phyloP scores from a whole-genome alignment of 2,113 vertebrate genomes.

The Dasyornis broadbenti region DNA sequence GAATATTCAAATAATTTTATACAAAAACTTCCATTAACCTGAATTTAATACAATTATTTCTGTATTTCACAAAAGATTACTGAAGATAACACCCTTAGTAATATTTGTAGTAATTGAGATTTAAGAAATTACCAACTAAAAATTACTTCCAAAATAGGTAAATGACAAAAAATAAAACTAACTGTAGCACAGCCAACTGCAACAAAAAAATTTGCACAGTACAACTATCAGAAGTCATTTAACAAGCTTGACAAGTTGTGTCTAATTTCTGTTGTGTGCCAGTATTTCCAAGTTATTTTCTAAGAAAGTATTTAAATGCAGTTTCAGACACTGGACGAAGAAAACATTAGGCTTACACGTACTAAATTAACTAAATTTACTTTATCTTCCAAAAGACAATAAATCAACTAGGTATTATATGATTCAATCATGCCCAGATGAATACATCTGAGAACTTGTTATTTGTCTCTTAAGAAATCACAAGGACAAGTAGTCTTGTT shows the following conservation, averaged over 20 bases:
- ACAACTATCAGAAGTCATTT: background rate
- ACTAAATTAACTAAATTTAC: background rate
- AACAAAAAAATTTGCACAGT: background rate
- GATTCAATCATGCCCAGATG: background rate
- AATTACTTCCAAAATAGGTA: background rate
- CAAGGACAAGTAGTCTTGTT: background rate
- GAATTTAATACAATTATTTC: background rate
- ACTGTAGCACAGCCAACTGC: background rate
- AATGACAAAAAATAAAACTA: background rate
- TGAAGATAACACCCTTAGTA: background rate
- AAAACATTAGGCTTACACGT: background rate
- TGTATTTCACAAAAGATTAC: background rate
- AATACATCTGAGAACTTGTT: background rate
- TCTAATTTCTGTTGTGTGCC: background rate
- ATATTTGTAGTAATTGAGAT: background rate
- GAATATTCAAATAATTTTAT: background rate
- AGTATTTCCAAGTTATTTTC: background rate
- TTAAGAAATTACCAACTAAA: background rate
- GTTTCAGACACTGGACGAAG: background rate
- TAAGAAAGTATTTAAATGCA: background rate
- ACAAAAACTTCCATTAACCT: background rate
- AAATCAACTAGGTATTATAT: background rate
- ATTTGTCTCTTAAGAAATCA: background rate
- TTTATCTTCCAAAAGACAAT: background rate
- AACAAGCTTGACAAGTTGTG: background rate